Evolutionary conservation across 1,140 invertebrate genomes (phyloP).

Genomic region (Bombus turneri): DNA sequence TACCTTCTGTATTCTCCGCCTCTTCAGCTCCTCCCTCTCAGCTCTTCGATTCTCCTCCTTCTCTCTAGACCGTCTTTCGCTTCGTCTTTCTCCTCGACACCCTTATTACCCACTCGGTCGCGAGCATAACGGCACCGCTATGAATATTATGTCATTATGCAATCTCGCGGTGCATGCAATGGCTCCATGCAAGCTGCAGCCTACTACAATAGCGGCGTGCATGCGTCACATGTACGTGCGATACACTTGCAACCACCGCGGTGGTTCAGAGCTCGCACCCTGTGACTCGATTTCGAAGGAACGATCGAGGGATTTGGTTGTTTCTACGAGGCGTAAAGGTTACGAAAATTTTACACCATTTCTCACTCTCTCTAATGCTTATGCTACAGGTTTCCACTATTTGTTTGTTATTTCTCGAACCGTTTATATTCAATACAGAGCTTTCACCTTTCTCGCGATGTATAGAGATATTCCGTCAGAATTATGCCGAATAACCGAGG

Average conservation of each 20-base stretch:
- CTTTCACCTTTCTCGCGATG: too few relatives aligned
- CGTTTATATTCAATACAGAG: neutral
- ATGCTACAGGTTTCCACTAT: neutral
- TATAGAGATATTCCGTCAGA: neutral
- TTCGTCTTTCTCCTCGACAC: slow-evolving; percentile 65
- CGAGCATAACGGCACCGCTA: slow-evolving; percentile 73
- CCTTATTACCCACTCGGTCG: slow-evolving; percentile 76
- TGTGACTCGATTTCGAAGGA: neutral
- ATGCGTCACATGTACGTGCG: neutral
- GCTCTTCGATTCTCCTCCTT: neutral
- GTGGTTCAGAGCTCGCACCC: neutral
- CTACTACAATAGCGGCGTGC: neutral
- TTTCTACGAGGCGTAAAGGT: neutral
- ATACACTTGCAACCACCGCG: neutral
- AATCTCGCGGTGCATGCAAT: slow-evolving; percentile 79
- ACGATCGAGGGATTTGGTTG: neutral
- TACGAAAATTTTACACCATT: slow-evolving; percentile 32
- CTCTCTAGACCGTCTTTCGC: slow-evolving; percentile 5
- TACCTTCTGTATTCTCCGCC: neutral
- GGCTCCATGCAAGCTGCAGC: slow-evolving; percentile 51
- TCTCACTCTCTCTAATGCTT: neutral
- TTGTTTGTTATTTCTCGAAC: neutral
- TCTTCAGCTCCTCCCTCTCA: neutral
- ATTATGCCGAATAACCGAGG: neutral
- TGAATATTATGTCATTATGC: slow-evolving; percentile 83